Evolutionary conservation across 1,140 invertebrate species (phyloP).

Genomic region (Pygmarrhopalites habei): DNA sequence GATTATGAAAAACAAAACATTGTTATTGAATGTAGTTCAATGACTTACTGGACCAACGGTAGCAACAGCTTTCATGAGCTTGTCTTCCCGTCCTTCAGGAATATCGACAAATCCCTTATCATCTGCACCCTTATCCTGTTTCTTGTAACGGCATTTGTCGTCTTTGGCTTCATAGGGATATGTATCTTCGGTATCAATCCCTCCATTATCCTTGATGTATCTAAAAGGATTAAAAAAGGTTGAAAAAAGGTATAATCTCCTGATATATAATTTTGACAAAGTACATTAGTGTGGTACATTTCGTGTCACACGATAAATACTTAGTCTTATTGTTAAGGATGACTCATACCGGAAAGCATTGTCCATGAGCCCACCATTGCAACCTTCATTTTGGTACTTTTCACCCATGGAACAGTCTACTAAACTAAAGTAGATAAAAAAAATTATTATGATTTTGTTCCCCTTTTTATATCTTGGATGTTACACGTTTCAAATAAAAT

Average conservation of each 20-base stretch:
- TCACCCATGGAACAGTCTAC: slow-evolving; percentile 73
- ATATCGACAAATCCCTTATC: slow-evolving; percentile 80
- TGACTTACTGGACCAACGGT: slow-evolving; percentile 58
- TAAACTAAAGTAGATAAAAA: too few relatives aligned
- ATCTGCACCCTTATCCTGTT: slow-evolving; percentile 63
- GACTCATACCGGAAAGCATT: slow-evolving; percentile 55
- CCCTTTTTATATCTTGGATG: too few relatives aligned
- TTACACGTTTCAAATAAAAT: too few relatives aligned
- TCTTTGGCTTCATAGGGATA: slow-evolving; percentile 79
- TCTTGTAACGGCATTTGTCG: slow-evolving; percentile 59
- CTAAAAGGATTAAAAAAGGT: too few relatives aligned
- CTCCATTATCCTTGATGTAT: slow-evolving; percentile 83
- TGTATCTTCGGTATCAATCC: slow-evolving; percentile 83
- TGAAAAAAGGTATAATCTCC: slow-evolving; percentile 87
- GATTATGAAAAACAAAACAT: background rate
- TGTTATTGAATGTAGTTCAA: too few relatives aligned
- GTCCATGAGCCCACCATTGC: slow-evolving; percentile 92
- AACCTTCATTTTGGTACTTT: slow-evolving; percentile 86
- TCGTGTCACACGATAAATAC: too few relatives aligned
- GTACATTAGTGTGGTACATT: slow-evolving; percentile 42
- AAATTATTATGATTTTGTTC: too few relatives aligned
- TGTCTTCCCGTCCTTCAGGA: slow-evolving; percentile 58
- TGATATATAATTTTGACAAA: slow-evolving; percentile 93
- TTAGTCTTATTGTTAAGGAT: too few relatives aligned
- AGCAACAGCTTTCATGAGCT: slow-evolving; percentile 69